Base-by-base conservation (phyloP, 2,888 invertebrate species). In the Ectropis crepuscularia region DNA sequence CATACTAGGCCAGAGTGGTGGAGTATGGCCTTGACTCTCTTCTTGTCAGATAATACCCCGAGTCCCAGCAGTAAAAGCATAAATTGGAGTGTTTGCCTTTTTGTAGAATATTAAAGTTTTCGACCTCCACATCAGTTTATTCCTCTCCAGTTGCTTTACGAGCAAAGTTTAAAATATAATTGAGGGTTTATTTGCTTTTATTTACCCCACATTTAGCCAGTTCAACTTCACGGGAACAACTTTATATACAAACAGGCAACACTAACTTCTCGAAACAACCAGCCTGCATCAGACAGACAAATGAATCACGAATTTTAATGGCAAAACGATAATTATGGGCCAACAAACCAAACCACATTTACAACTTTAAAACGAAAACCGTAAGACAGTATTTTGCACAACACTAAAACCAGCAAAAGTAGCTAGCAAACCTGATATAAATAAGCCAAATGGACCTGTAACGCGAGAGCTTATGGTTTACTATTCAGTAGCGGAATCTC, bases 271-370 rank as follows among this genome's bases (percentile, higher is more conserved):
- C 42, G 48, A 62, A 67, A 69, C 69, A 65, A 65, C 61, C 51
- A 41, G 28, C 64, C 67, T 70, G 70, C 67, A 65, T 57, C 65
- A 61, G 63, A 60, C 67, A 67, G 63, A 68, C 70, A 70, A 68
- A 70, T 70, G 63, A 70, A 70, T 70, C 63, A 70, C 61, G 50
- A 54, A 57, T 65, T 63, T 67, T 67, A 66, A 66, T 64, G 47
- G 61, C 60, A 53, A 63, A 65, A 65, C 58, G 49, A 68, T 70
- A 68, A 68, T 68, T 53, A 65, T 58, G 41, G 43, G 46, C 38
- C 11, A 50, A 57, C 55, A 37, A 38, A 28, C 45, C 6, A 7
- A 47, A 11, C 48, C 16, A 50, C 16, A 50, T n/a, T 48, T n/a
- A 53, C 42, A 36, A 65, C 53, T 4, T 8, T 61, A 65, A n/a